phyloP scores from a whole-genome alignment of 2,113 vertebrate species.

The Corydoras sp. region DNA sequence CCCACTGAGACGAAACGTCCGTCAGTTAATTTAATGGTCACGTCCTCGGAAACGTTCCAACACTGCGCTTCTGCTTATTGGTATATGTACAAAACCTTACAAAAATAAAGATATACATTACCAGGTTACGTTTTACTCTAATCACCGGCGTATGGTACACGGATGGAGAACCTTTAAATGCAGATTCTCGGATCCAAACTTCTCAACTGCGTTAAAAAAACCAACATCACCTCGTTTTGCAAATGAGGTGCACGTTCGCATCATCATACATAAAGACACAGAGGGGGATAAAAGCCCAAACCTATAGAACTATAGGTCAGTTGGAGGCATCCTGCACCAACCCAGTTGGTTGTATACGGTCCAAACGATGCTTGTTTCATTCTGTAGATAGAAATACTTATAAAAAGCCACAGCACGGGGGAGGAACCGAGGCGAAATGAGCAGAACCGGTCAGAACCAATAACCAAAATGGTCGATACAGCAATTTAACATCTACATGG shows the following conservation, averaged over 20 bases:
- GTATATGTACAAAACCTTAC: slow-evolving; percentile 38
- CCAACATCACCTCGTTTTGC: not conserved
- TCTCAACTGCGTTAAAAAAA: slow-evolving; percentile 9
- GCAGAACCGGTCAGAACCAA: no score
- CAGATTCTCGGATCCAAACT: not conserved
- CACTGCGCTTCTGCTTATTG: slow-evolving; percentile 14
- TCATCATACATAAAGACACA: slow-evolving; percentile 11
- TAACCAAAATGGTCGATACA: no score
- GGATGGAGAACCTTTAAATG: not conserved
- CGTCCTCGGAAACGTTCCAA: slow-evolving; percentile 12
- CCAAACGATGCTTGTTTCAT: no score
- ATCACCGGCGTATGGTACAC: slow-evolving; percentile 11
- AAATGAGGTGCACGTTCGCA: not conserved
- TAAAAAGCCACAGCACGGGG: no score
- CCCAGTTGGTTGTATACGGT: no score
- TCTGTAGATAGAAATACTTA: no score
- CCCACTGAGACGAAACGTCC: slow-evolving; percentile 2
- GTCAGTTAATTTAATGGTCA: slow-evolving; percentile 12
- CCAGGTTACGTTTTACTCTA: slow-evolving; percentile 6
- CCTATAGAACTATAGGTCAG: not conserved
- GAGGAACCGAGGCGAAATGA: no score
- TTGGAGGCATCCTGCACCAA: no score
- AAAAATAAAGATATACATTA: slow-evolving; percentile 43
- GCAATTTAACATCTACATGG: no score
- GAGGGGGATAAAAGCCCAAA: not conserved